These are phyloP conservation scores for Podargus strigoides DNA, from an alignment of 2,797 vertebrate species.

Conservation along the genomic window DNA sequence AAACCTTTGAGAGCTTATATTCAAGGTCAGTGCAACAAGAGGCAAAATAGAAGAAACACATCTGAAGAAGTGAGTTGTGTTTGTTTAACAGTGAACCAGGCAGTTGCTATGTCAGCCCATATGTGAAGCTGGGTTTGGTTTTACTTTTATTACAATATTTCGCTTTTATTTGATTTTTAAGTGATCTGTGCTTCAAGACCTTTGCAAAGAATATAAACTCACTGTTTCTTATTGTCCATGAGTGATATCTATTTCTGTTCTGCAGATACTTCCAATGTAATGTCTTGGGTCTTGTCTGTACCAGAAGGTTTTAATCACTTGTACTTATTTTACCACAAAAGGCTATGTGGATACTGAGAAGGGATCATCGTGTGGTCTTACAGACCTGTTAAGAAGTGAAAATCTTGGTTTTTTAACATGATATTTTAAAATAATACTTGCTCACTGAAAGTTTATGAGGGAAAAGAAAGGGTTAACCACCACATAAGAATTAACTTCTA, in stretches of 20 bases:
- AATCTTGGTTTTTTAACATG: not conserved
- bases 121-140: not conserved
- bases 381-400: not conserved
- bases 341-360: not conserved
- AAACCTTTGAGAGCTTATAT: conserved; percentile 1
- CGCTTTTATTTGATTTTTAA: not conserved
- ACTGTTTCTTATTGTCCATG: not conserved
- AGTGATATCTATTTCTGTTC: not conserved
- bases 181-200: not conserved
- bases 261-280: not conserved
- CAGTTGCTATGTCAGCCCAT: not conserved
- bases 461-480: not conserved
- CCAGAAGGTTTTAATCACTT: not conserved
- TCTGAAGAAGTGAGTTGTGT: not conserved
- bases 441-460: not conserved
- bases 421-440: not conserved
- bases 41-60: not conserved
- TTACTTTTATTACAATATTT: not conserved
- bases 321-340: not conserved
- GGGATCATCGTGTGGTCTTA: not conserved
- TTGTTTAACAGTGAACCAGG: not conserved
- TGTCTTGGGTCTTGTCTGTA: not conserved
- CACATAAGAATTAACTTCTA: not conserved
- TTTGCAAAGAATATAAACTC: not conserved
- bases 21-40: conserved; percentile 14